A percentile compares a stretch with the other conserved stretches of the same genome.
These are phyloP conservation scores for Acropora yongei DNA, from an alignment of 64 coral and sea anemone species.

Conservation along the genomic window DNA sequence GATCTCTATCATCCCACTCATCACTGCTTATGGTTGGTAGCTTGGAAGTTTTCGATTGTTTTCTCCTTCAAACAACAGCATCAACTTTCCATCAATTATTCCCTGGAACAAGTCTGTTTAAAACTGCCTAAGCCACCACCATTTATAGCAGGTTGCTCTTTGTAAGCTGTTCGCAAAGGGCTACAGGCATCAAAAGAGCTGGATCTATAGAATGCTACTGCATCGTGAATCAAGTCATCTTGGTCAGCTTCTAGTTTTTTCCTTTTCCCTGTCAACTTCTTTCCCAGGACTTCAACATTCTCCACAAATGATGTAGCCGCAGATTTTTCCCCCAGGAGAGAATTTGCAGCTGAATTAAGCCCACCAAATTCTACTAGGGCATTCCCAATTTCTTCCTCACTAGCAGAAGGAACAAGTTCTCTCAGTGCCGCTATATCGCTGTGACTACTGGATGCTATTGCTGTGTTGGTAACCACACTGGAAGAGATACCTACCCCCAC, in stretches of 20 bases:
- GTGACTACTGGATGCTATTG: neutral
- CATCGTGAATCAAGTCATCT: constrained; percentile 68
- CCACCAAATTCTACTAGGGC: neutral
- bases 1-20: constrained; percentile 59
- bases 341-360: neutral
- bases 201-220: constrained; percentile 44
- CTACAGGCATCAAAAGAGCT: constrained; percentile 34
- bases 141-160: constrained; percentile 49
- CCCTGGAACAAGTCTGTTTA: constrained; percentile 24
- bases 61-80: constrained; percentile 50
- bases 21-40: constrained; percentile 35
- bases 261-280: neutral
- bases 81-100: neutral
- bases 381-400: neutral
- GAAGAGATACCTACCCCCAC: neutral
- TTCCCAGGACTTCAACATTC: neutral
- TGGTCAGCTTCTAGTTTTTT: constrained; percentile 47
- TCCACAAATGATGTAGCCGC: neutral
- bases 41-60: constrained; percentile 10
- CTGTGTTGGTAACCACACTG: neutral
- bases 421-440: neutral
- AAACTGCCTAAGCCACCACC: constrained; percentile 41
- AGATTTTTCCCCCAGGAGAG: neutral
- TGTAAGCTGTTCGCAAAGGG: constrained; percentile 19
- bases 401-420: neutral